phyloP scores from a whole-genome alignment of 2,113 vertebrate genomes.

The Heptranchias perlo region DNA sequence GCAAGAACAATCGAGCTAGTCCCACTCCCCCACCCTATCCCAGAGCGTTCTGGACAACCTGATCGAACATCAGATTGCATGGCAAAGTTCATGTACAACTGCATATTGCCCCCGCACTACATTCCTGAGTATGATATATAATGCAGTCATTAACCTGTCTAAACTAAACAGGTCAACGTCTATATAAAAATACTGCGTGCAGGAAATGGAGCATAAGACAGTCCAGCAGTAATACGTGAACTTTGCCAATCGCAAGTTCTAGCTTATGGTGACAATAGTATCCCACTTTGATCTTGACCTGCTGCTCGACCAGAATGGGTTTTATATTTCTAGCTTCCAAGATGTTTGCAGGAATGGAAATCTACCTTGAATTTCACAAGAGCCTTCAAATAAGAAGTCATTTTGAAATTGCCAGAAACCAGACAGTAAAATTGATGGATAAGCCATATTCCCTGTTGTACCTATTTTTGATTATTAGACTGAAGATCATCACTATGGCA shows the following conservation, averaged over 20 bases:
- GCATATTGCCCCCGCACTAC: neutral
- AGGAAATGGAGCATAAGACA: neutral
- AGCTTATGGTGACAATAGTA: neutral
- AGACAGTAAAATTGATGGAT: constrained; percentile 10
- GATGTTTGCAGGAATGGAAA: neutral
- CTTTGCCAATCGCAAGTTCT: neutral
- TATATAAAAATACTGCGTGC: neutral
- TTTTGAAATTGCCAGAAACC: constrained; percentile 24
- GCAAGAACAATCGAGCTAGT: too few species aligned
- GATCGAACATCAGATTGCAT: neutral
- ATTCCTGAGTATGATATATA: neutral
- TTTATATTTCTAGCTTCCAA: neutral
- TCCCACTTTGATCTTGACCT: too few species aligned
- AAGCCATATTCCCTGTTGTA: neutral
- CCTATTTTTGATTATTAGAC: neutral
- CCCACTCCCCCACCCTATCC: too few species aligned
- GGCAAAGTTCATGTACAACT: neutral
- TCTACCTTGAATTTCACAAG: neutral
- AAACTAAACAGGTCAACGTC: neutral
- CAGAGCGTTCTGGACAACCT: neutral
- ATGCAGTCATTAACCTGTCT: neutral
- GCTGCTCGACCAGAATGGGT: neutral
- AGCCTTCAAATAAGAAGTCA: constrained; percentile 1
- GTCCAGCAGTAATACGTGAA: neutral
- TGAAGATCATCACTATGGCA: constrained; percentile 23